A percentile compares a stretch with the other conserved stretches of the same genome.
Evolutionary conservation across 2,888 invertebrate species (phyloP).

Genomic region (Archaeoteleia sp.): DNA sequence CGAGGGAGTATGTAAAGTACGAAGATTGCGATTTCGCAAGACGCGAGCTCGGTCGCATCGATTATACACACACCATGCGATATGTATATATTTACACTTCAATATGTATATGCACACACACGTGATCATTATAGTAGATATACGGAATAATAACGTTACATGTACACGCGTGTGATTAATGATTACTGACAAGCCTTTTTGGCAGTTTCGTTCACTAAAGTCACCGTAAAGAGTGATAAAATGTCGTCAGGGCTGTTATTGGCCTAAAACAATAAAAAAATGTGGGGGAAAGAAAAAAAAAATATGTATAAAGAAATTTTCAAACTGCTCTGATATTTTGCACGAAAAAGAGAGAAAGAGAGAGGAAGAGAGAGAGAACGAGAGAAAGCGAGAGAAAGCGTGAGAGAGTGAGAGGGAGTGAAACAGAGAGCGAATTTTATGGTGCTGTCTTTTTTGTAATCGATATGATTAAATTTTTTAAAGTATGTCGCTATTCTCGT

Average conservation of each 20-base stretch:
- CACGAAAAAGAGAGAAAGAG: slow-evolving; percentile 29
- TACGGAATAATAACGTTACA: slow-evolving; percentile 62
- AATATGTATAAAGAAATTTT: slow-evolving; percentile 41
- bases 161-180: slow-evolving; percentile 56
- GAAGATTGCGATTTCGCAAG: slow-evolving; percentile 43
- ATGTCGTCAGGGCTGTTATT: slow-evolving; percentile 41
- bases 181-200: slow-evolving; percentile 46
- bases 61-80: slow-evolving; percentile 55
- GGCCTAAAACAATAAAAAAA: slow-evolving; percentile 45
- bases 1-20: slow-evolving; percentile 40
- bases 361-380: slow-evolving; percentile 29
- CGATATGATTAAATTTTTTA: slow-evolving; percentile 35
- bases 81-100: slow-evolving; percentile 59
- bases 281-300: slow-evolving; percentile 18
- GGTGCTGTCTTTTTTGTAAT: slow-evolving; percentile 50
- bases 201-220: slow-evolving; percentile 47
- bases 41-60: slow-evolving; percentile 47
- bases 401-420: slow-evolving; percentile 10
- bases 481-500: slow-evolving; percentile 13
- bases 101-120: slow-evolving; percentile 47
- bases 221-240: slow-evolving; percentile 39
- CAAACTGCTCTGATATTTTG: slow-evolving; percentile 44
- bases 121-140: slow-evolving; percentile 57
- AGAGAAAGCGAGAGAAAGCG: slow-evolving; percentile 28
- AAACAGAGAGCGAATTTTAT: slow-evolving; percentile 25